phyloP scores from a whole-genome alignment of 2,797 vertebrate genomes.

The Gallinago solitaria region DNA sequence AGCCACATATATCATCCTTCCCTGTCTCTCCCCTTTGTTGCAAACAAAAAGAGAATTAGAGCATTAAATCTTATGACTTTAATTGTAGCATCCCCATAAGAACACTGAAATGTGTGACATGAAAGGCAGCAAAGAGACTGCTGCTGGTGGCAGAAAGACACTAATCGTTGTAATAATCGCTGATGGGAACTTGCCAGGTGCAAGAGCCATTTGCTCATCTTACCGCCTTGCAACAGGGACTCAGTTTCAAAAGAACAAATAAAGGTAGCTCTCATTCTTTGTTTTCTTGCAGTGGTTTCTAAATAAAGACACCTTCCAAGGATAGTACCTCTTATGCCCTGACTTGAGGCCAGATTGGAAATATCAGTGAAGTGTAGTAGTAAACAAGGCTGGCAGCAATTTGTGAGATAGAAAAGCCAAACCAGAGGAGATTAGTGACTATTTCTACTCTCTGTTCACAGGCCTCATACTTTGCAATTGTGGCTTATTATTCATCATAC shows the following conservation, averaged over 20 bases:
- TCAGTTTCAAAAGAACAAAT: not conserved
- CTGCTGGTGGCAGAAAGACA: conserved; percentile 35
- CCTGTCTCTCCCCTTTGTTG: not conserved
- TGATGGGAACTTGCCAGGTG: conserved; percentile 61
- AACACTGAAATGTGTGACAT: conserved; percentile 49
- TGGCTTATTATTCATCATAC: not conserved
- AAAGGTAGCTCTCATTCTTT: not conserved
- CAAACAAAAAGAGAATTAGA: conserved; percentile 59
- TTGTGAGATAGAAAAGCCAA: not conserved
- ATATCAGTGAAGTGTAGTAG: not conserved
- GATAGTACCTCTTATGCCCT: not conserved
- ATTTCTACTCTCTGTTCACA: not conserved
- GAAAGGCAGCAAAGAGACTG: conserved; percentile 47
- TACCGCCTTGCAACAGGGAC: conserved; percentile 22
- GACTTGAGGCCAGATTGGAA: not conserved
- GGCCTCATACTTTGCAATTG: not conserved
- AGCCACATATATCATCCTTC: not conserved
- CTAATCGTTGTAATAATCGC: conserved; percentile 35
- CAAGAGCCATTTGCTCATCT: conserved; percentile 30
- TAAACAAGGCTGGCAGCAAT: not conserved
- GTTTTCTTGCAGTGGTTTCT: not conserved
- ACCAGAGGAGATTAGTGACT: no score
- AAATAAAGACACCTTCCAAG: not conserved
- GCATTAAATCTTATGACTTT: conserved; percentile 59
- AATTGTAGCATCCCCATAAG: conserved; percentile 52